Percentiles rank a stretch among this genome's conserved stretches.
Conservation (phyloP, 2,888 invertebrate species). For the Ectemnius cavifrons region DNA sequence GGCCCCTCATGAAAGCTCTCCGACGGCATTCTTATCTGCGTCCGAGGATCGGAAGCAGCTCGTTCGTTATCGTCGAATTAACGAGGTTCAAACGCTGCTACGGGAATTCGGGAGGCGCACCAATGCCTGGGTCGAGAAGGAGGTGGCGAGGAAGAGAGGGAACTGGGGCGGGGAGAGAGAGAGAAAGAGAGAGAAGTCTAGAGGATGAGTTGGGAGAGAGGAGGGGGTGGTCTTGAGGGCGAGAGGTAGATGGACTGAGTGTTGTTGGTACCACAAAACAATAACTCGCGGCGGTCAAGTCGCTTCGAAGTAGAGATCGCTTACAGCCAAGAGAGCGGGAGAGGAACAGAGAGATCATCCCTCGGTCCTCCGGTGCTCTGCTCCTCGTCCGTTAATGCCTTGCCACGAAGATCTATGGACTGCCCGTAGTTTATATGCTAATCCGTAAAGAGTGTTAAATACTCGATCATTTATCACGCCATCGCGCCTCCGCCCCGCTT, state of each 20-base stretch:
- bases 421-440: constrained; percentile 78
- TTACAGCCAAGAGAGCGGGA: constrained; percentile 32
- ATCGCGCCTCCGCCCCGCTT: constrained; percentile 68
- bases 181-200: not conserved
- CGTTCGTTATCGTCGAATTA: constrained; percentile 57
- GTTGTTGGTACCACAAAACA: constrained; percentile 55
- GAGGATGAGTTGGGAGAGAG: not conserved
- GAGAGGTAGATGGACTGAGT: constrained; percentile 28
- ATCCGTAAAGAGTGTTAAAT: constrained; percentile 79
- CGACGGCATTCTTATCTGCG: constrained; percentile 33
- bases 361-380: constrained; percentile 60
- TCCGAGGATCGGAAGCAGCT: constrained; percentile 23
- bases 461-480: constrained; percentile 78
- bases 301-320: constrained; percentile 44
- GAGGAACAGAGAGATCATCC: constrained; percentile 53
- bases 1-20: constrained; percentile 27
- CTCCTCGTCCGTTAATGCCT: constrained; percentile 75
- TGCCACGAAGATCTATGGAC: constrained; percentile 78
- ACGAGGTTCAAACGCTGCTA: constrained; percentile 29
- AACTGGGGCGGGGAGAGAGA: not conserved
- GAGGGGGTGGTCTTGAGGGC: not conserved
- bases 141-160: no score
- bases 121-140: not conserved
- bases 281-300: constrained; percentile 51
- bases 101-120: not conserved